Base-by-base conservation (phyloP, 2,113 vertebrate species). In the Colius striatus region DNA sequence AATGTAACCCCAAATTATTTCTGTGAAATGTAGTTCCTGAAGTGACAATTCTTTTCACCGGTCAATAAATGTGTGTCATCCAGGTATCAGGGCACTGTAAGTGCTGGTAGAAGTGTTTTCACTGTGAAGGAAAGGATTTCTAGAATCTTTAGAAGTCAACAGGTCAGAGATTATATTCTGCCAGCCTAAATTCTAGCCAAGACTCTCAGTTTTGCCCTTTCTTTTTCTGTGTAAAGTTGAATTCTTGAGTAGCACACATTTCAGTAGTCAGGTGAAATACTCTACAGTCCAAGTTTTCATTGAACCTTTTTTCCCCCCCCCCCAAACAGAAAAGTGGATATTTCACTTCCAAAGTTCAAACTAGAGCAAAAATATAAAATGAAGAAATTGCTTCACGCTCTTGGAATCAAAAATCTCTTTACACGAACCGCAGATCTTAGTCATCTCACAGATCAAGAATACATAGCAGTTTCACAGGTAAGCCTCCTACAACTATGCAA, bases 331-430 rank as follows among this genome's bases (percentile, higher is more conserved):
- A 98, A 98, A 97, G 93, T 98, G 82, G 99, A 99, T 47, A 96
- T 99, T 91, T 97, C 97, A 78, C 93, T 99, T 84, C 99, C 99
- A 25, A 99, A 98, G 95, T 99, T 99, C 96, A 99, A 98, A 97
- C 96, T 99, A 97, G 98, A 98, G 67, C 98, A 98, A 92, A 98
- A 98, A 19, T 99, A 99, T 60, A 92, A 98, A 88, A 97, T 99
- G 96, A 98, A 99, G 7, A 91, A 98, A 36, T 66, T 99, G 47
- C 98, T 99, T 29, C 97, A 98, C 41, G 89, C 97, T 60, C 94
- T 99, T 97, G 98, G 98, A 84, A 98, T 99, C 90, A 84, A 75
- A 75, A 97, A 85, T 11, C 58, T 99, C 54, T 99, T 99, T 88
- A 97, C 95, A 21, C 58, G 41, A 66, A 89, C 65, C 41, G 99